These are phyloP conservation scores for Agonopterix heracliana DNA, from an alignment of 2,888 invertebrate species.

Conservation along the genomic window DNA sequence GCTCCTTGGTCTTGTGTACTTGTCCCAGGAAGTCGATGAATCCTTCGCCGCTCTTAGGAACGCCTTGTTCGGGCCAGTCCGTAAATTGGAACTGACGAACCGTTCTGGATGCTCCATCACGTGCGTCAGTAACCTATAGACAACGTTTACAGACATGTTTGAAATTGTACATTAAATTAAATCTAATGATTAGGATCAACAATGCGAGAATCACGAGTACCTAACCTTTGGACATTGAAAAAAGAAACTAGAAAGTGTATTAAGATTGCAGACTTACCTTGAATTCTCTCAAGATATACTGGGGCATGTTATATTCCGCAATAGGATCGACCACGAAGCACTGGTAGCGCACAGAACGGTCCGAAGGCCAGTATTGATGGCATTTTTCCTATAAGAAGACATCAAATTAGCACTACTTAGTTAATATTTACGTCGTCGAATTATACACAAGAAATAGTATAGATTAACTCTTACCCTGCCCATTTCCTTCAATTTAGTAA, in stretches of 20 bases:
- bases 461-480: slow-evolving; percentile 83
- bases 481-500: slow-evolving; percentile 98
- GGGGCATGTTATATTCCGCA: slow-evolving; percentile 99
- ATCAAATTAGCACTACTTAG: neutral
- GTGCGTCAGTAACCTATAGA: slow-evolving; percentile 91
- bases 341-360: slow-evolving; percentile 96
- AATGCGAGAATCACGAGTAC: too few species aligned
- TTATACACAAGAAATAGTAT: neutral
- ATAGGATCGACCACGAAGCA: slow-evolving; percentile 99
- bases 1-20: slow-evolving; percentile 99
- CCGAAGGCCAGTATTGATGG: slow-evolving; percentile 99
- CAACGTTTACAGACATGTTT: neutral
- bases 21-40: slow-evolving; percentile 99
- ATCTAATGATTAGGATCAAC: too few species aligned
- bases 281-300: slow-evolving; percentile 98
- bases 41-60: slow-evolving; percentile 98
- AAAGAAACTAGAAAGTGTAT: neutral
- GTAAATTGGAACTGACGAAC: slow-evolving; percentile 97
- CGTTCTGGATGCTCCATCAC: slow-evolving; percentile 96
- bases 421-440: neutral
- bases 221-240: too few species aligned
- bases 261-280: slow-evolving; percentile 74
- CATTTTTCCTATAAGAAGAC: slow-evolving; percentile 91
- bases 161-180: neutral
- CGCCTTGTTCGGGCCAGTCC: slow-evolving; percentile 97